Conservation (phyloP, 37 sponge, comb jelly and placozoan genomes). For the Mnemiopsis leidyi region DNA sequence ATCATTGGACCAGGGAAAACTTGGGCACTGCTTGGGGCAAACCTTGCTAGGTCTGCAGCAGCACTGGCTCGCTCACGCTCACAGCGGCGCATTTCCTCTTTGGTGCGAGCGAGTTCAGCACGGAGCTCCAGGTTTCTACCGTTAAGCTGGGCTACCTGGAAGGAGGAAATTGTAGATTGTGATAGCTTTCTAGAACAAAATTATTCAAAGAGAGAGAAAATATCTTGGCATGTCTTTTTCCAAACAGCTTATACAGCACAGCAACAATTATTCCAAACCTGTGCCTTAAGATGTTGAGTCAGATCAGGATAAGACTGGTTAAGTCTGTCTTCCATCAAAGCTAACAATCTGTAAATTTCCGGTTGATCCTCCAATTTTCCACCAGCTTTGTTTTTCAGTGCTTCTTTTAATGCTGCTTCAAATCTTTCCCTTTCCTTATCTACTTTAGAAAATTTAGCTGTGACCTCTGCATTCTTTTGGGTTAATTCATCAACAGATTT, state of each 20-base stretch:
- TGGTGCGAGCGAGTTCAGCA: slow-evolving; percentile 18
- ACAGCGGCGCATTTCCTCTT: slow-evolving; percentile 37
- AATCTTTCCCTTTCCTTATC: slow-evolving; percentile 28
- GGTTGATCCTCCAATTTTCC: slow-evolving; percentile 42
- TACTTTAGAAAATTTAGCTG: not conserved
- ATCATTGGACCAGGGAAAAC: not conserved
- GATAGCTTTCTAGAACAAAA: too few relatives aligned
- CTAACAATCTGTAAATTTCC: slow-evolving; percentile 14
- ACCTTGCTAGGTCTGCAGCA: slow-evolving; percentile 16
- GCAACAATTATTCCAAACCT: not conserved
- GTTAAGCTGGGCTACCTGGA: slow-evolving; percentile 24
- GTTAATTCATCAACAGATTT: not conserved
- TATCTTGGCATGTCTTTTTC: too few relatives aligned
- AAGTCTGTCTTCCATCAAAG: slow-evolving; percentile 41
- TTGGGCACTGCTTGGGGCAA: not conserved
- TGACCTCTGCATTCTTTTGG: not conserved
- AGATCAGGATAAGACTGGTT: slow-evolving; percentile 29
- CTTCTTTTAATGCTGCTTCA: slow-evolving; percentile 51
- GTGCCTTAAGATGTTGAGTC: slow-evolving; percentile 51
- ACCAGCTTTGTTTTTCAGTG: not conserved
- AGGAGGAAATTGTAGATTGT: too few relatives aligned
- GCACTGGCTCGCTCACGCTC: slow-evolving; percentile 54
- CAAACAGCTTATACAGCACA: too few relatives aligned
- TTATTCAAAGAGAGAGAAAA: too few relatives aligned
- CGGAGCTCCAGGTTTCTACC: slow-evolving; percentile 52